Conservation (phyloP, 2,113 vertebrate species). For the Oriolus oriolus region DNA sequence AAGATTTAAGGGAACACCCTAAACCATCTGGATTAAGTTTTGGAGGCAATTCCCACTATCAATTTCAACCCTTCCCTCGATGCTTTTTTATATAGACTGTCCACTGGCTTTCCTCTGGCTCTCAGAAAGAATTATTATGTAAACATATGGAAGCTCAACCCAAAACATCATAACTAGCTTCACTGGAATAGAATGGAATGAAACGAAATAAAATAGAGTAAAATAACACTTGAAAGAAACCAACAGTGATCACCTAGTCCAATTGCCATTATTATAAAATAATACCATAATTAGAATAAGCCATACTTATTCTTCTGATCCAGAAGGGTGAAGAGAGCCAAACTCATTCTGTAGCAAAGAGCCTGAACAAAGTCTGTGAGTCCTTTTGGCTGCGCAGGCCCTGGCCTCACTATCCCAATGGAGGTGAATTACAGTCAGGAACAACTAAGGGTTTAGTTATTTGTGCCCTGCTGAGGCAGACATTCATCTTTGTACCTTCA, state of each 20-base stretch:
- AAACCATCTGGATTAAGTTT: background rate
- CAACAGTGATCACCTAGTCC: accelerated
- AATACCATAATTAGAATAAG: background rate
- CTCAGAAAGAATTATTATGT: background rate
- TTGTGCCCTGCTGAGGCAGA: background rate
- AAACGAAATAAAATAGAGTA: background rate
- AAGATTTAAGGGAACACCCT: background rate
- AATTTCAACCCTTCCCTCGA: background rate
- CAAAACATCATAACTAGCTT: background rate
- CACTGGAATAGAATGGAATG: background rate
- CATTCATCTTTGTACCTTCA: background rate
- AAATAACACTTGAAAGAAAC: background rate
- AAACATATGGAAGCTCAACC: background rate
- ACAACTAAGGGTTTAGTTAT: background rate
- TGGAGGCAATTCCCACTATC: background rate
- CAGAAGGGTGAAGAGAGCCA: background rate
- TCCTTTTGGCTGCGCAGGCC: background rate
- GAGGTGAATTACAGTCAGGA: background rate
- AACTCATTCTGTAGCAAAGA: background rate
- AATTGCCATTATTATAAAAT: background rate
- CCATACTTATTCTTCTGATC: background rate
- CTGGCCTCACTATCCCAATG: accelerated
- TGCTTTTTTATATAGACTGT: background rate
- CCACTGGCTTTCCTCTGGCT: background rate
- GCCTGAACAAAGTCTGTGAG: background rate